Evolutionary conservation across 1,140 invertebrate species (phyloP).

Genomic region (Mycetomoellerius zeteki): DNA sequence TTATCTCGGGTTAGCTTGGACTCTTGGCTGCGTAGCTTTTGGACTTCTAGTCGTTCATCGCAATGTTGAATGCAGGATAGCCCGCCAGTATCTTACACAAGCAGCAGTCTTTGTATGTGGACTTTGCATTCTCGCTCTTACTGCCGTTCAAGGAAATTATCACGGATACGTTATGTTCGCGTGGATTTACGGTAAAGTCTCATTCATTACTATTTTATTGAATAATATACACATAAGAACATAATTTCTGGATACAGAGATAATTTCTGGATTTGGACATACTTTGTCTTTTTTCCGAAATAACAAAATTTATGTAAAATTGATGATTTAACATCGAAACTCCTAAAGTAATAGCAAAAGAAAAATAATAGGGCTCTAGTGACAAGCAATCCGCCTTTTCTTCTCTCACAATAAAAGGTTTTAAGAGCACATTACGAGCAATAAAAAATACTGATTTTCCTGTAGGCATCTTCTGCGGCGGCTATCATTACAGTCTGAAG

Average conservation of each 20-base stretch:
- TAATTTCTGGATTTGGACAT: neutral
- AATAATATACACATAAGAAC: neutral
- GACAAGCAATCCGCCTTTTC: neutral
- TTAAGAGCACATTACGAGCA: constrained; percentile 37
- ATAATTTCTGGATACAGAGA: too few relatives aligned
- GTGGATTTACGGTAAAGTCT: constrained; percentile 91
- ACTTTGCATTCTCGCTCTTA: constrained; percentile 93
- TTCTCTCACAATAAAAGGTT: neutral
- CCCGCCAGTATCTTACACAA: constrained; percentile 94
- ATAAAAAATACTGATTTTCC: constrained; percentile 71
- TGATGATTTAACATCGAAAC: neutral
- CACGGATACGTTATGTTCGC: constrained; percentile 94
- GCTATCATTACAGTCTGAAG: constrained; percentile 95
- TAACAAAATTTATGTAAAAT: neutral
- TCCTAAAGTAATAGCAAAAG: neutral
- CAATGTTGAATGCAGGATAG: constrained; percentile 94
- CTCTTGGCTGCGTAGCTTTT: constrained; percentile 93
- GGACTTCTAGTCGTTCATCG: constrained; percentile 94
- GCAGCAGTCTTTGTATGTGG: constrained; percentile 93
- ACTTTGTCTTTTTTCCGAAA: too few relatives aligned
- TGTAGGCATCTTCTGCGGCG: constrained; percentile 92
- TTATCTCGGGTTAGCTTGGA: constrained; percentile 94
- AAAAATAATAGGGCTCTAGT: neutral
- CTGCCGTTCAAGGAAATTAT: constrained; percentile 92
- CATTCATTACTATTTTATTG: neutral